These are phyloP conservation scores for Xenopus petersii DNA, from an alignment of 2,797 vertebrate genomes.

Conservation along the genomic window DNA sequence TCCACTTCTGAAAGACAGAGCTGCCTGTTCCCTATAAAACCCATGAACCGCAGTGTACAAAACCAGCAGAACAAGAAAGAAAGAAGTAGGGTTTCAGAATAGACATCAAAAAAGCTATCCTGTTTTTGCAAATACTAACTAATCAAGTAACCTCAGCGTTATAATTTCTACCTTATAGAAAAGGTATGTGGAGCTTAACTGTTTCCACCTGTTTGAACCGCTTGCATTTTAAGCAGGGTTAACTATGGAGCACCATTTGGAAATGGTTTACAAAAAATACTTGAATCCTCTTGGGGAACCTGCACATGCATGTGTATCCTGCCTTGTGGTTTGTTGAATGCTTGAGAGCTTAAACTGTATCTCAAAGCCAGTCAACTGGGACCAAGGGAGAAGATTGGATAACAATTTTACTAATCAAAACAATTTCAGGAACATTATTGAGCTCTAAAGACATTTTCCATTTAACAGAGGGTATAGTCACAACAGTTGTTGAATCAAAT, in stretches of 20 bases:
- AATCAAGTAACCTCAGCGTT: not conserved
- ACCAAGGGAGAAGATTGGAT: conserved; percentile 58
- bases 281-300: conserved; percentile 55
- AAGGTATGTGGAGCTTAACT: conserved; percentile 56
- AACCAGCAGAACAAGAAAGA: not conserved
- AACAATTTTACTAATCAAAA: conserved; percentile 63
- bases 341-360: conserved; percentile 62
- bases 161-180: conserved; percentile 50
- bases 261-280: conserved; percentile 64
- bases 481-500: conserved; percentile 44
- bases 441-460: conserved; percentile 53
- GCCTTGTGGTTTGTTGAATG: conserved; percentile 56
- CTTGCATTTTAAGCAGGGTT: conserved; percentile 64
- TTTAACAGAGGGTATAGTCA: conserved; percentile 49
- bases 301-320: conserved; percentile 51
- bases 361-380: conserved; percentile 60
- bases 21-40: not conserved
- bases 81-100: not conserved
- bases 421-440: conserved; percentile 59
- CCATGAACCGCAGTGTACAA: not conserved
- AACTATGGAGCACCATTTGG: conserved; percentile 67
- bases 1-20: too few relatives aligned
- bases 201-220: conserved; percentile 65
- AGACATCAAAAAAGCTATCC: not conserved
- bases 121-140: conserved; percentile 8